Percentiles rank a stretch among this genome's conserved stretches.
These are phyloP conservation scores for Apamea anceps DNA, from an alignment of 2,888 invertebrate species.

Conservation along the genomic window DNA sequence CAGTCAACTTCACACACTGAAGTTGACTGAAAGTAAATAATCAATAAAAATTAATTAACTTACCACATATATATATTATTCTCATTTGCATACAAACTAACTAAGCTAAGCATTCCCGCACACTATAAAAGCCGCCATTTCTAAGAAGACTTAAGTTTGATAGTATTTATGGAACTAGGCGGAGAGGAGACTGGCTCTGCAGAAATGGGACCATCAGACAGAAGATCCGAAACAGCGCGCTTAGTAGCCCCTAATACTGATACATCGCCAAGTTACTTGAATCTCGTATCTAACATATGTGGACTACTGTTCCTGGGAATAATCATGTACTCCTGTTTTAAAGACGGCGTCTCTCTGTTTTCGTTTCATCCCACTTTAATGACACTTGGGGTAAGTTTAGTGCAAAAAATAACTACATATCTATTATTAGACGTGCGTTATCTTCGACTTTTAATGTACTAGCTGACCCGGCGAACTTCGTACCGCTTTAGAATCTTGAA, in stretches of 20 bases:
- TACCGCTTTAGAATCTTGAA: not conserved
- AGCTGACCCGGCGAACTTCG: not conserved
- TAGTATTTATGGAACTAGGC: slow-evolving; percentile 69
- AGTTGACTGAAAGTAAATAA: slow-evolving; percentile 50
- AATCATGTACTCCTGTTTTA: slow-evolving; percentile 82
- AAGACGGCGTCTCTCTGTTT: slow-evolving; percentile 80
- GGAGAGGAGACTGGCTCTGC: slow-evolving; percentile 58
- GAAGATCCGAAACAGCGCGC: slow-evolving; percentile 82
- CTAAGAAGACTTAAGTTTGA: slow-evolving; percentile 4
- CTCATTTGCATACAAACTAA: slow-evolving; percentile 42
- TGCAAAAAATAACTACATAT: not conserved
- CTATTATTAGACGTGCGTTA: not conserved
- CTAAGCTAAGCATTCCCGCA: slow-evolving; percentile 2
- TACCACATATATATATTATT: not conserved
- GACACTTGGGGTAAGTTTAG: slow-evolving; percentile 85
- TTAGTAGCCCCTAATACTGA: slow-evolving; percentile 77
- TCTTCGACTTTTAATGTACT: not conserved
- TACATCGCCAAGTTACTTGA: slow-evolving; percentile 82
- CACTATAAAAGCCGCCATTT: slow-evolving; percentile 26
- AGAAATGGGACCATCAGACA: slow-evolving; percentile 79
- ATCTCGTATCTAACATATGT: slow-evolving; percentile 82
- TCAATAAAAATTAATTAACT: slow-evolving; percentile 48
- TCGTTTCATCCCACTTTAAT: slow-evolving; percentile 88
- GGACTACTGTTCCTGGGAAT: slow-evolving; percentile 80
- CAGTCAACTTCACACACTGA: slow-evolving; percentile 12